A percentile compares a stretch with the other conserved stretches of the same genome.
These are phyloP conservation scores for Scartelaos histophorus DNA, from an alignment of 2,113 vertebrate species.

Conservation along the genomic window DNA sequence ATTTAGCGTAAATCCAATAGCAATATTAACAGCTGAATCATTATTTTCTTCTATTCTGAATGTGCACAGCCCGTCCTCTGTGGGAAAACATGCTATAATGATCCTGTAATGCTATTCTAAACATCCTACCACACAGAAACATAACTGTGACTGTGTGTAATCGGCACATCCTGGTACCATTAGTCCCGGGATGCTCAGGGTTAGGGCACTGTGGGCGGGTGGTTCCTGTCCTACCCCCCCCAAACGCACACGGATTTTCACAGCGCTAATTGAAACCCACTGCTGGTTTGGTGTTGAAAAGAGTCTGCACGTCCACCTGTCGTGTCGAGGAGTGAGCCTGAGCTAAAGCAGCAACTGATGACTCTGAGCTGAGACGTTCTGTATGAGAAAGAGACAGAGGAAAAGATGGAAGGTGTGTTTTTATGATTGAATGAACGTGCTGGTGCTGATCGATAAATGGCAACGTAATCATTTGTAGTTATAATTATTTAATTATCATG, in stretches of 20 bases:
- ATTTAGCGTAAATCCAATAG: neutral
- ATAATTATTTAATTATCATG: too few species aligned
- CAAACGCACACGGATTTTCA: conserved; percentile 6
- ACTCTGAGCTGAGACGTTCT: conserved; percentile 5
- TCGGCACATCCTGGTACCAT: conserved; percentile 22
- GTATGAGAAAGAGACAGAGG: neutral
- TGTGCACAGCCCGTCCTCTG: neutral
- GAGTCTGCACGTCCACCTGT: conserved; percentile 42
- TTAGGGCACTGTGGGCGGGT: conserved; percentile 2
- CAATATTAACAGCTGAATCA: neutral
- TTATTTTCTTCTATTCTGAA: neutral
- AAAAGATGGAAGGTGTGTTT: neutral
- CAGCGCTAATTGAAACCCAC: conserved; percentile 49
- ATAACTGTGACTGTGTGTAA: conserved; percentile 18
- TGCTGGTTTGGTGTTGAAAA: conserved; percentile 23
- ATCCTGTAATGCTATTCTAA: neutral
- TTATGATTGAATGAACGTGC: neutral
- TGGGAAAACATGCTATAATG: neutral
- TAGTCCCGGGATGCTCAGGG: conserved; percentile 15
- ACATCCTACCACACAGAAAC: conserved; percentile 26
- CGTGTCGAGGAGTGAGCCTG: conserved; percentile 13
- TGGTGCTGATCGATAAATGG: conserved; percentile 13
- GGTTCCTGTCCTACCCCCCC: neutral
- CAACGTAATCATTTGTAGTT: neutral
- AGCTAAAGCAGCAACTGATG: conserved; percentile 23